These are phyloP conservation scores for Mythimna pallens DNA, from an alignment of 2,888 invertebrate species.

Conservation along the genomic window DNA sequence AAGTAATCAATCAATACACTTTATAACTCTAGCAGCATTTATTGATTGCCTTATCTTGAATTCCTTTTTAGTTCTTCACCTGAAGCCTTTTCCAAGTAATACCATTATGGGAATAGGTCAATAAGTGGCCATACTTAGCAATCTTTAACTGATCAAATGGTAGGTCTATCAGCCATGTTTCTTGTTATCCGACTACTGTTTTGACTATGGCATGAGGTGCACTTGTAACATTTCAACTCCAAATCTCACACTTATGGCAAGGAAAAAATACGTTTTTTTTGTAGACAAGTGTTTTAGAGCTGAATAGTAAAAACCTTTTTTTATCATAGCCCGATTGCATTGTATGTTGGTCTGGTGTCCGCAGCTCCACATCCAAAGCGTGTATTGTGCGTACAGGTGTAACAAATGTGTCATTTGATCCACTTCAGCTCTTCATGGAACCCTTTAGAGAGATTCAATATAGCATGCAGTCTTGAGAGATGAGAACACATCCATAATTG, in stretches of 20 bases:
- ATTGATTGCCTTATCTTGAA: constrained; percentile 27
- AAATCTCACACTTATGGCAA: too few species aligned
- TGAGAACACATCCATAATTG: neutral
- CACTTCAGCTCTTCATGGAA: too few species aligned
- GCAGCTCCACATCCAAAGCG: too few species aligned
- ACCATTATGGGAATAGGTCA: neutral
- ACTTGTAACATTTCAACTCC: neutral
- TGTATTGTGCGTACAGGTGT: too few species aligned
- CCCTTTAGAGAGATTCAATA: too few species aligned
- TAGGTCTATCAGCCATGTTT: neutral
- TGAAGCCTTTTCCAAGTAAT: constrained; percentile 5
- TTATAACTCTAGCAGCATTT: neutral
- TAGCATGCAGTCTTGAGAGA: too few species aligned
- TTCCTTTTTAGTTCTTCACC: neutral
- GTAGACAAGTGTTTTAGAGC: too few species aligned
- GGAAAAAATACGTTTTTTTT: too few species aligned
- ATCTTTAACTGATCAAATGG: neutral
- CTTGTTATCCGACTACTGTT: neutral
- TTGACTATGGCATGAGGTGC: neutral
- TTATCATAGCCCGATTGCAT: too few species aligned
- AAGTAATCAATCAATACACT: constrained; percentile 9
- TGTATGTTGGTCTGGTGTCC: too few species aligned
- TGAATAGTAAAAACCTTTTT: too few species aligned
- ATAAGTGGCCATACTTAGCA: neutral
- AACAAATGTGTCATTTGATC: too few species aligned